Evolutionary conservation across 1,140 invertebrate genomes (phyloP).

Genomic region (Bombyx mori): ASM3026992v2 NC_085123.1:8129001-8129500

Average conservation of each 20-base stretch:
- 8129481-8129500: too few relatives aligned
- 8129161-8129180: constrained; percentile 17
- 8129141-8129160: too few relatives aligned
- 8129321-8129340: constrained; percentile 13
- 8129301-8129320: constrained; percentile 54
- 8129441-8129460: too few relatives aligned
- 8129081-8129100: not conserved
- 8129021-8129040: too few relatives aligned
- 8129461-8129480: too few relatives aligned
- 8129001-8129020: too few relatives aligned
- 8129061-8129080: not conserved
- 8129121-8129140: too few relatives aligned
- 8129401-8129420: constrained; percentile 10
- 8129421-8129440: constrained; percentile 7
- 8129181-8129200: constrained; percentile 18
- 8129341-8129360: constrained; percentile 27
- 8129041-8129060: too few relatives aligned
- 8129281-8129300: constrained; percentile 48
- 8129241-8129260: constrained; percentile 58
- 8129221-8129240: constrained; percentile 41
- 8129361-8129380: constrained; percentile 20
- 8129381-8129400: constrained; percentile 15
- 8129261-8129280: constrained; percentile 33
- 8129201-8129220: constrained; percentile 14
- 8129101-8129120: not conserved